Evolutionary conservation across 2,888 invertebrate species (phyloP), one percentile per base, ranked within the genome.

Genomic region (Dasypogon diadema): DNA sequence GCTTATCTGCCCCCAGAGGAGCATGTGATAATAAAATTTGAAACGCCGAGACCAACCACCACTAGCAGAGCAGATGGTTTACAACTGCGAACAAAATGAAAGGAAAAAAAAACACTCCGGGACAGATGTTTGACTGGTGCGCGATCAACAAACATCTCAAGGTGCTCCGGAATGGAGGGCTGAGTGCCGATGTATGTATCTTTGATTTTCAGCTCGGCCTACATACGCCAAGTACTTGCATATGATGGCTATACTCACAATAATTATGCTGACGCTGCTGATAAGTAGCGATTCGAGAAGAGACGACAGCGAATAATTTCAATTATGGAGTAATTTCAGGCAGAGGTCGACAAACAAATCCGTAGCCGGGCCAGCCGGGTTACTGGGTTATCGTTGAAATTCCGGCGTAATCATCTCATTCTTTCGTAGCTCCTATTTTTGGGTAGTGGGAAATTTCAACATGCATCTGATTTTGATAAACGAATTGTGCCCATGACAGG

Each of bases 101-200:
- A 1, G 12, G 12, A 24, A 26, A 56, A 24, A 58, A 56, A 24
- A 0, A 56, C 5, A 65, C 48, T 37, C 46, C 8, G 48, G 65
- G 65, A 48, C 65, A 65, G 65, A 65, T 65, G 65, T 65, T 65
- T 10, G 65, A 21, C 30, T 16, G 24, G 21, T 48, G 4, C 24
- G 14, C 42, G 65, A 65, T 65, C 46, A 22, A 37, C 65, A 48
- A 65, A 24, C 24, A 65, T 46, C 48, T 48, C 46, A 65, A 65
- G 65, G 48, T 65, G 48, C 21, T 21, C 51, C 18, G 12, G 21
- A 51, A 51, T 21, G 6, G 14, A 4, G 4, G 18, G 4, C 51
- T 8, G 6, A n/a, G 18, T 51, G 12, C 16, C 51, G 2, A 16
- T 16, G 12, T 48, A 46, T 46, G 21, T 21, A 21, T 21, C 34